These are phyloP conservation scores for Trachelipus rathkii DNA, from an alignment of 1,140 invertebrate species.

Conservation along the genomic window DNA sequence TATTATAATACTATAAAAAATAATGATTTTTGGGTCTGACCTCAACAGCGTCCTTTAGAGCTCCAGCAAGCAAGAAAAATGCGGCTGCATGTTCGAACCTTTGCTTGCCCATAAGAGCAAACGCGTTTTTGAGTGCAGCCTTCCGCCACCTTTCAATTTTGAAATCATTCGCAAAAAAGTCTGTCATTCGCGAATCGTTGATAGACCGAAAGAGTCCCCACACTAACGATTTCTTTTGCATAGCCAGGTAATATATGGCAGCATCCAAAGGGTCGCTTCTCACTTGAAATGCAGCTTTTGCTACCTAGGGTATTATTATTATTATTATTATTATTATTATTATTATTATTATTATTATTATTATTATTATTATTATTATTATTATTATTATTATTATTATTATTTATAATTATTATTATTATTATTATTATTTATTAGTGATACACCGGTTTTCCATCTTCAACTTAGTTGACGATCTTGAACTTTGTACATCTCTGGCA, in stretches of 20 bases:
- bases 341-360: no score
- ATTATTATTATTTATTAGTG: no score
- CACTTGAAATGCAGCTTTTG: slow-evolving; percentile 82
- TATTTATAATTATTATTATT: no score
- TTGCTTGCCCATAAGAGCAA: slow-evolving; percentile 89
- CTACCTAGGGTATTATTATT: slow-evolving; percentile 56
- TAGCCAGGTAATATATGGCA: slow-evolving; percentile 93
- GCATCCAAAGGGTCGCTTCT: slow-evolving; percentile 95
- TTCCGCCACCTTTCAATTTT: slow-evolving; percentile 88
- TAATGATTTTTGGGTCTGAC: slow-evolving; percentile 52
- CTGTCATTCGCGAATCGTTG: slow-evolving; percentile 84
- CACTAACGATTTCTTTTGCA: slow-evolving; percentile 95
- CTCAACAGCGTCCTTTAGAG: slow-evolving; percentile 90
- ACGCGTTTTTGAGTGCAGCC: slow-evolving; percentile 96
- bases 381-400: no score
- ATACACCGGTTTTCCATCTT: no score
- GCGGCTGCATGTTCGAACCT: slow-evolving; percentile 56
- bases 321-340: slow-evolving; percentile 25
- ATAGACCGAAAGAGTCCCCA: slow-evolving; percentile 92
- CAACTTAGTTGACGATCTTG: no score
- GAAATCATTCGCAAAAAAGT: slow-evolving; percentile 95
- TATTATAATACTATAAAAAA: no score
- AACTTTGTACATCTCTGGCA: no score
- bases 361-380: no score
- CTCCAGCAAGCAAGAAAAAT: slow-evolving; percentile 89